Evolutionary conservation across 2,888 invertebrate species (phyloP), one percentile per base, ranked within the genome.

Genomic region (Bursaphelenchus okinawaensis): DNA sequence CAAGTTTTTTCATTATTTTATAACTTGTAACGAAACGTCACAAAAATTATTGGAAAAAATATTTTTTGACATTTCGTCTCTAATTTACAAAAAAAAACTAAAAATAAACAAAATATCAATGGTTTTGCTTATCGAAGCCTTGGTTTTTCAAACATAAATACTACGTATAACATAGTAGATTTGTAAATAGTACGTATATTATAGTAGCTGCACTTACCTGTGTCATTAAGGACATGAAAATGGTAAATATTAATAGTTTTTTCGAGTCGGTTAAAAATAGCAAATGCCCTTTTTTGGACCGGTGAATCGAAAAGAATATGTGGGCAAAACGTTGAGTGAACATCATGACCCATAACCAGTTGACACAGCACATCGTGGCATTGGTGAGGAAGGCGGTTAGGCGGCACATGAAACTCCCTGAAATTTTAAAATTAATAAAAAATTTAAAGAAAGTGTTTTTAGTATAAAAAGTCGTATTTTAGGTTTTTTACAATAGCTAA

Each of bases 331-430:
- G 66, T 55, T 77, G 77, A 9, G 72, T 66, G 55, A 75, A 77
- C 66, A 77, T 70, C 50, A 71, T 67, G 12, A 77, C 66, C 77
- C 77, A 77, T 4, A 69, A 62, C 77, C 77, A 77, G 55, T 77
- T 77, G 52, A 69, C 70, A 65, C 75, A 77, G 50, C 75, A 75
- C 19, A 75, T 71, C 0, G 75, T 73, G 8, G 64, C 66, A 62
- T 75, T 77, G 6, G 75, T 77, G 57, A 77, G 31, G 64, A 77
- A 78, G 4, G 73, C 68, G 31, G 77, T 69, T 3, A 70, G 55
- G 67, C 77, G 76, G 70, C 78, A 78, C 29, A 78, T 70, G 24
- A 73, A 58, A 19, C 70, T 68, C 19, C 78, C 78, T 78, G 62
- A n/a, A n/a, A n/a, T n/a, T n/a, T n/a, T n/a, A n/a, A n/a, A n/a